Conservation (phyloP, 2,113 vertebrate genomes). For the Enhydra lutris region DNA sequence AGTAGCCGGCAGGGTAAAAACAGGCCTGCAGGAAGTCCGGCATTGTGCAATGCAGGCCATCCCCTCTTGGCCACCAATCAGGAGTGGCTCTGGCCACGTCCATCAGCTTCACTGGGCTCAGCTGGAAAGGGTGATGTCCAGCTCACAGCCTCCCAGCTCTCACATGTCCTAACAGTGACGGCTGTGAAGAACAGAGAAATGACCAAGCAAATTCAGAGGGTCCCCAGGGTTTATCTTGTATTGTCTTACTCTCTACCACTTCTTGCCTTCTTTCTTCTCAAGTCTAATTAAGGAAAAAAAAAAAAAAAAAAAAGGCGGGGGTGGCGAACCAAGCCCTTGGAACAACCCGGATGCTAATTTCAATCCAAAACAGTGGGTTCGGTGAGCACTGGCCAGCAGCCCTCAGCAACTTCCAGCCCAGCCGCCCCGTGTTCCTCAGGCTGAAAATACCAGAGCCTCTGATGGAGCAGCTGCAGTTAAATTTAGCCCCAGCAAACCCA, state of each 20-base stretch:
- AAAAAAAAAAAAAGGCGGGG: background rate
- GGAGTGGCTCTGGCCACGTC: background rate
- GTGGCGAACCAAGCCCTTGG: background rate
- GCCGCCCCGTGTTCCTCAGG: background rate
- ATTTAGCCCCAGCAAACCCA: slow-evolving; percentile 38
- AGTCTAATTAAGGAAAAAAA: background rate
- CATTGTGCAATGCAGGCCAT: background rate
- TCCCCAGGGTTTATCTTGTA: background rate
- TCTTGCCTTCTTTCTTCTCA: background rate
- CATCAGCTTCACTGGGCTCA: background rate
- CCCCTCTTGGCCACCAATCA: background rate
- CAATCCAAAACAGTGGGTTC: background rate
- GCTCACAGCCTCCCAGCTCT: background rate
- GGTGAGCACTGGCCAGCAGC: background rate
- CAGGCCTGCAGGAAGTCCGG: background rate
- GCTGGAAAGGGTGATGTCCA: background rate
- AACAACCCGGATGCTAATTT: background rate
- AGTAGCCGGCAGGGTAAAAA: background rate
- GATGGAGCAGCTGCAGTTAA: slow-evolving; percentile 62
- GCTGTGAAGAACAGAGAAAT: background rate
- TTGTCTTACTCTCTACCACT: background rate
- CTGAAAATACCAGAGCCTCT: slow-evolving; percentile 46
- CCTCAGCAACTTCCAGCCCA: background rate
- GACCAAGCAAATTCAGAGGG: background rate
- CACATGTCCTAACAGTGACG: no score